These are phyloP conservation scores for Enteromius viviparus DNA, from an alignment of 2,797 vertebrate genomes.

Conservation along the genomic window DNA sequence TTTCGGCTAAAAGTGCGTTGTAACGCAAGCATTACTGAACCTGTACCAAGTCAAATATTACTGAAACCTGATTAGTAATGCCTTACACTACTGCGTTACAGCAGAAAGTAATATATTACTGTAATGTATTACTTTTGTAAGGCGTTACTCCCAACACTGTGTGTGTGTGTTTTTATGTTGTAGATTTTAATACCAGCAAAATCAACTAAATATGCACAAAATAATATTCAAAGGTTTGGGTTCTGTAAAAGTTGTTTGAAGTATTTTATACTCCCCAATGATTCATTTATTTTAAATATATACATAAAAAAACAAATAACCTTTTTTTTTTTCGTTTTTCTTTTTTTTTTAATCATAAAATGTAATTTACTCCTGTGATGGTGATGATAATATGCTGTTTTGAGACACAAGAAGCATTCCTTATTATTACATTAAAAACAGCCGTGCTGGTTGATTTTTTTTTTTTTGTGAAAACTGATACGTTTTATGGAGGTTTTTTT, in stretches of 20 bases:
- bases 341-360: background rate
- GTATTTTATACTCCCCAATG: background rate
- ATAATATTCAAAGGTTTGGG: background rate
- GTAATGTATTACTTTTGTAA: too few species aligned
- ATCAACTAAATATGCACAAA: background rate
- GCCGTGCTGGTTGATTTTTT: background rate
- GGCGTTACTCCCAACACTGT: too few species aligned
- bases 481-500: background rate
- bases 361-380: background rate
- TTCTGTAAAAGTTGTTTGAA: background rate
- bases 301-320: background rate
- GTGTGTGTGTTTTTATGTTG: background rate
- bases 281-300: background rate
- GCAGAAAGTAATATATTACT: too few species aligned
- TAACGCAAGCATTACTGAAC: too few species aligned
- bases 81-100: too few species aligned
- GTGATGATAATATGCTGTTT: background rate
- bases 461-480: background rate
- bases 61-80: too few species aligned
- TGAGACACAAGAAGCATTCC: background rate
- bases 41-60: too few species aligned
- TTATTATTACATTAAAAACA: background rate
- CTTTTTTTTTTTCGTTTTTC: too few species aligned
- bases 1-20: too few species aligned
- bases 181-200: background rate